These are phyloP conservation scores for Epirrhoe alternata DNA, from an alignment of 2,888 invertebrate species.

Conservation along the genomic window DNA sequence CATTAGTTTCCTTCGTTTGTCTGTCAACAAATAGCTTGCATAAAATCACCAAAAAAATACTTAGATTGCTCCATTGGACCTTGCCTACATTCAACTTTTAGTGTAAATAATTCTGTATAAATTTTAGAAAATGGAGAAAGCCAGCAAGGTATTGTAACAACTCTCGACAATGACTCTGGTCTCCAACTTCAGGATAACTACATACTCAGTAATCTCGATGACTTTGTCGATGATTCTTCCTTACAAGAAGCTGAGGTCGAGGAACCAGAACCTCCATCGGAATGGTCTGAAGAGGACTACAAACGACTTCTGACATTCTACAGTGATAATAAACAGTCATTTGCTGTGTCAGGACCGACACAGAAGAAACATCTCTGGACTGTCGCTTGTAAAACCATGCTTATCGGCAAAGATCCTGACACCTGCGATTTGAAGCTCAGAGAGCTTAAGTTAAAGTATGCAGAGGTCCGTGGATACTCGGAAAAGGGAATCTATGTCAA, in stretches of 20 bases:
- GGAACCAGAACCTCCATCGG: constrained; percentile 2
- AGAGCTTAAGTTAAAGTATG: constrained; percentile 62
- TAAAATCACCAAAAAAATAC: too few relatives aligned
- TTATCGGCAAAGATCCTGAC: constrained; percentile 61
- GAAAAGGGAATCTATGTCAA: constrained; percentile 54
- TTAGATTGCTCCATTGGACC: too few relatives aligned
- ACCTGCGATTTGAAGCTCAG: constrained; percentile 65
- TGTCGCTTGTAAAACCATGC: constrained; percentile 75
- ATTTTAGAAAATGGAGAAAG: constrained; percentile 64
- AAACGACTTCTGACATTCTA: constrained; percentile 71
- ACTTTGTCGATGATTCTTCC: constrained; percentile 39
- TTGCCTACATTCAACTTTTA: not conserved
- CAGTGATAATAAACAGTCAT: constrained; percentile 73
- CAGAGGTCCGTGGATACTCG: constrained; percentile 53
- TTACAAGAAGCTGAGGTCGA: constrained; percentile 26
- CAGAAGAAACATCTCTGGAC: constrained; percentile 71
- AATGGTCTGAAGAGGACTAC: constrained; percentile 69
- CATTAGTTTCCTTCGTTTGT: too few relatives aligned
- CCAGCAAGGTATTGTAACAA: constrained; percentile 60
- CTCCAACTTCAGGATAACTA: constrained; percentile 53
- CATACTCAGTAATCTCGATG: constrained; percentile 52
- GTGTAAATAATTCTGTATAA: not conserved
- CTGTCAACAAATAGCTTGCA: too few relatives aligned
- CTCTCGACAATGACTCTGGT: constrained; percentile 55
- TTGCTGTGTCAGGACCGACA: constrained; percentile 57